phyloP scores from a whole-genome alignment of 2,888 invertebrate genomes.

The Sialis lutaria region DNA sequence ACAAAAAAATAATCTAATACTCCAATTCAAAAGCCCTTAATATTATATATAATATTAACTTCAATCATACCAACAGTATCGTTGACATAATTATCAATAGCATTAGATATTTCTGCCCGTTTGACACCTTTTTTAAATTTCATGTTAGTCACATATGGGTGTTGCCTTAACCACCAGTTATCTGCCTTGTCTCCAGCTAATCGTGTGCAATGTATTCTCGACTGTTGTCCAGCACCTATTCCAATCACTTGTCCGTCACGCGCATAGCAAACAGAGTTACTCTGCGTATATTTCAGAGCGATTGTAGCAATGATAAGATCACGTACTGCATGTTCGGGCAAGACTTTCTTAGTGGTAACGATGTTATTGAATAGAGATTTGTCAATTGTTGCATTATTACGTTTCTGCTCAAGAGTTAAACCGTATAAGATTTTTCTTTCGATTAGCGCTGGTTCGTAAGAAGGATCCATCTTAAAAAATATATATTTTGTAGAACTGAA shows the following conservation, averaged over 20 bases:
- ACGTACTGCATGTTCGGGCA: slow-evolving; percentile 60
- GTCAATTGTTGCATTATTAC: slow-evolving; percentile 78
- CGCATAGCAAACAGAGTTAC: slow-evolving; percentile 95
- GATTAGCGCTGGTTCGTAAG: slow-evolving; percentile 59
- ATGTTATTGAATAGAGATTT: slow-evolving; percentile 61
- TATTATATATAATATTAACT: slow-evolving; percentile 13
- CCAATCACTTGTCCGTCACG: slow-evolving; percentile 85
- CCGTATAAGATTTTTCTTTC: slow-evolving; percentile 79
- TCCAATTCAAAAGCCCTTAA: too few relatives aligned
- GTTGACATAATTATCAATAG: slow-evolving; percentile 86
- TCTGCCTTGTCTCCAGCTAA: slow-evolving; percentile 94
- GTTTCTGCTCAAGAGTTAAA: slow-evolving; percentile 65
- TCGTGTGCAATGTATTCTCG: slow-evolving; percentile 93
- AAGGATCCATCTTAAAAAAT: slow-evolving; percentile 59
- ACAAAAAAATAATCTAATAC: too few relatives aligned
- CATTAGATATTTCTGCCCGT: slow-evolving; percentile 86
- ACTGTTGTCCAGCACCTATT: slow-evolving; percentile 98
- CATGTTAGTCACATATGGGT: slow-evolving; percentile 69
- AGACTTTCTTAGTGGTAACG: slow-evolving; percentile 47
- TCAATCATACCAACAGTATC: slow-evolving; percentile 55
- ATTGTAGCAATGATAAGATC: slow-evolving; percentile 93
- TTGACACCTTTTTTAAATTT: slow-evolving; percentile 73
- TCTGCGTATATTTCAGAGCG: slow-evolving; percentile 93
- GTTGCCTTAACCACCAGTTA: slow-evolving; percentile 94
- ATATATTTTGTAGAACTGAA: neutral